phyloP scores from a whole-genome alignment of 2,113 vertebrate species.

The Alexandromys fortis region DNA sequence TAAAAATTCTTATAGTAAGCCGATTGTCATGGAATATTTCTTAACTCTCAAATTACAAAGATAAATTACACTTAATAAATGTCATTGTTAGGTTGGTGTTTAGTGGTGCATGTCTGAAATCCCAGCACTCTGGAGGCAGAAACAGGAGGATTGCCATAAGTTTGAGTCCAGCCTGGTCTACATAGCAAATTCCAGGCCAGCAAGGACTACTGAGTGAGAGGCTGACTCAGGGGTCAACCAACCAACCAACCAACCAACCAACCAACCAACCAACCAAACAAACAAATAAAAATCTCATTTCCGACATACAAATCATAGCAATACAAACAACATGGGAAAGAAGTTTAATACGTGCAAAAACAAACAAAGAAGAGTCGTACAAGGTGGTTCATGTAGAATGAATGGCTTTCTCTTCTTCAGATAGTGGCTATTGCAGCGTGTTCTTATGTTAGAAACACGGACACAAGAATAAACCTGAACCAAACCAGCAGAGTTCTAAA shows the following conservation, averaged over 20 bases:
- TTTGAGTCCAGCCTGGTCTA: not conserved
- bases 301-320: not conserved
- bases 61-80: not conserved
- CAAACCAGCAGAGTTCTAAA: not conserved
- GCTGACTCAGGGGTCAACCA: not conserved
- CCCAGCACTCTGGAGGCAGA: not conserved
- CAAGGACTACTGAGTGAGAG: not conserved
- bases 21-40: not conserved
- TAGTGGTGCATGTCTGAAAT: not conserved
- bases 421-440: not conserved
- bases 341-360: not conserved
- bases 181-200: not conserved
- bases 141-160: not conserved
- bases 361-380: not conserved
- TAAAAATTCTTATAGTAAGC: not conserved
- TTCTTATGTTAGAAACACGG: not conserved
- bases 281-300: not conserved
- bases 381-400: not conserved
- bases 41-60: not conserved
- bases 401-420: not conserved
- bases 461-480: not conserved
- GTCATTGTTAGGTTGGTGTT: not conserved
- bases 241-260: not conserved
- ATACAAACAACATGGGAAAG: not conserved
- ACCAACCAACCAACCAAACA: not conserved